phyloP scores from a whole-genome alignment of 2,113 vertebrate genomes.

The Mus spicilegus region DNA sequence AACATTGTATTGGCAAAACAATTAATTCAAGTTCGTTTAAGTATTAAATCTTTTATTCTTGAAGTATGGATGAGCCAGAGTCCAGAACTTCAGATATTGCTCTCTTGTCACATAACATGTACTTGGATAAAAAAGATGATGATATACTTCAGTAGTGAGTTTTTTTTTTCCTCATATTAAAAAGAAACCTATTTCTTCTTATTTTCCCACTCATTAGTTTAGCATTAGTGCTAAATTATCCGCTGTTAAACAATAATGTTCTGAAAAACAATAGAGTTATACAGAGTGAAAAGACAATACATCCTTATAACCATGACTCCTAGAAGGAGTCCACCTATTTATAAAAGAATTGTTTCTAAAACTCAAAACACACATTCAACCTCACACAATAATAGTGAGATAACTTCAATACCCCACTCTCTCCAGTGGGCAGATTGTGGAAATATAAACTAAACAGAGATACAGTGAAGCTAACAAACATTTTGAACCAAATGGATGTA shows the following conservation, averaged over 20 bases:
- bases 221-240: background rate
- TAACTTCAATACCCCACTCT: no score
- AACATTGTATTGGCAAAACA: background rate
- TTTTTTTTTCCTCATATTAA: background rate
- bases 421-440: no score
- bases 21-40: background rate
- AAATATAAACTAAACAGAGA: no score
- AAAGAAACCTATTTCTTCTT: background rate
- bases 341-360: no score
- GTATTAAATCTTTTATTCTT: background rate
- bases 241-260: background rate
- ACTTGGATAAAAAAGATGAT: background rate
- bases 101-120: background rate
- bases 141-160: background rate
- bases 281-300: background rate
- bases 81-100: background rate
- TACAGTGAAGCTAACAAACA: no score
- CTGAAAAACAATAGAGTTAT: background rate
- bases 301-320: background rate
- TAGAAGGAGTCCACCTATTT: no score
- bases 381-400: no score
- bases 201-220: background rate
- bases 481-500: no score
- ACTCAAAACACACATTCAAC: no score
- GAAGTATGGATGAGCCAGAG: background rate